Evolutionary conservation across 2,113 vertebrate genomes (phyloP).

Genomic region (Corythoichthys haematopterus): DNA sequence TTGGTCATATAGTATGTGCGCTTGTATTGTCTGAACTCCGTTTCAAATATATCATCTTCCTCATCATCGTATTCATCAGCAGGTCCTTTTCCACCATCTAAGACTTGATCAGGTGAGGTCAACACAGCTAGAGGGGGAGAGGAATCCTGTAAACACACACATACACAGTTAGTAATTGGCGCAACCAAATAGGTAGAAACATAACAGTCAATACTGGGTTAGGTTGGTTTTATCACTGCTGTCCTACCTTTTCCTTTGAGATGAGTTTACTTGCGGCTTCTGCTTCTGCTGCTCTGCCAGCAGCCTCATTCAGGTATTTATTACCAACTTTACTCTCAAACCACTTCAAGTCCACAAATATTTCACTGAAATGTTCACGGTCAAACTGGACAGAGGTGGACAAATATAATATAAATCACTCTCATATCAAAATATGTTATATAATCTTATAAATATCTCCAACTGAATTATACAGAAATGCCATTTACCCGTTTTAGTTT

Average conservation of each 20-base stretch:
- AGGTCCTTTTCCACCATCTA: slow-evolving; percentile 61
- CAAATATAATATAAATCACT: background rate
- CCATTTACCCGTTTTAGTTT: too few species aligned
- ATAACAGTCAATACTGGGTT: background rate
- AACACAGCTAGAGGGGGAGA: slow-evolving; percentile 76
- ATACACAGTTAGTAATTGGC: background rate
- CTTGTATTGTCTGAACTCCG: slow-evolving; percentile 95
- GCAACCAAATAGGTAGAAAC: background rate
- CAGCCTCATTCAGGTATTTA: slow-evolving; percentile 96
- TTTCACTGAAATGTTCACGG: slow-evolving; percentile 92
- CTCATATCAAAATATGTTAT: background rate
- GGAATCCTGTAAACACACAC: slow-evolving; percentile 59
- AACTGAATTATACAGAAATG: too few species aligned
- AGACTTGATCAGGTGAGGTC: slow-evolving; percentile 44
- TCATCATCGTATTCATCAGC: slow-evolving; percentile 81
- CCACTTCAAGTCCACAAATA: slow-evolving; percentile 98
- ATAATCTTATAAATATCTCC: too few species aligned
- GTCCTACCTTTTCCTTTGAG: slow-evolving; percentile 75
- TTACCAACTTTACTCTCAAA: slow-evolving; percentile 99
- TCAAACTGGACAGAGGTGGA: slow-evolving; percentile 78
- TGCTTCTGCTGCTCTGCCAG: slow-evolving; percentile 87
- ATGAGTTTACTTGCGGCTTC: slow-evolving; percentile 77
- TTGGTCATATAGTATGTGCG: slow-evolving; percentile 98
- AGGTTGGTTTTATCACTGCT: background rate
- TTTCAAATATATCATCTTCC: slow-evolving; percentile 96